Evolutionary conservation across 1,140 invertebrate genomes (phyloP), one percentile per base, ranked within the genome.

Genomic region (Drosophila jambulina): DNA sequence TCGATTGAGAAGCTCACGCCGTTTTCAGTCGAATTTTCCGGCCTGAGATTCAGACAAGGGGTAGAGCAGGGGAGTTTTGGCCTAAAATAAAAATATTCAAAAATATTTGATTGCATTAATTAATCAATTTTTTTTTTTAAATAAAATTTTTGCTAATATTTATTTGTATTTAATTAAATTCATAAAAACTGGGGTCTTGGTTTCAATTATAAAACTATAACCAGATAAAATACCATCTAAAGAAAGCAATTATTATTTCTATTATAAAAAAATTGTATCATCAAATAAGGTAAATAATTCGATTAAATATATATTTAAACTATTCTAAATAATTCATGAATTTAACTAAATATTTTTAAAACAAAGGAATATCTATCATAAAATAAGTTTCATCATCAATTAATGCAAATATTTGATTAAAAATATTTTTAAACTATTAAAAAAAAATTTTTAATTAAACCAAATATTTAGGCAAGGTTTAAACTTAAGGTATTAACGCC

Each of bases 1-100:
- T 80, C 84, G 80, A 88, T 88, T 80, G 68, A 87, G 83, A 77
- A 72, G 77, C 49, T 85, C 42, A 53, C 54, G 57, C 59, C 57
- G 70, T 32, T 71, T 71, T 38, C 19, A 21, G 42, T 34, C n/a
- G 17, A 46, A 23, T 46, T 62, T 68, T 68, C 7, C 34, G 23
- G 71, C 29, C 13, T 12, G 4, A 29, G 38, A 45, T 36, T 32
- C 38, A 45, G 19, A 15, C 23, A 32, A n/a, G 10, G 60, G 60
- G 40, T 68, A 36, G 10, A 12, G 21, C 10, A 23, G 15, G 15
- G 34, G 3, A 17, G 19, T 40, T 40, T 27, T 2, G n/a, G 3
- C 3, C 1, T 27, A 13, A n/a, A 38, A 57, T 12, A 19, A 4
- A 19, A 27, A 29, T 29, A 21, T 27, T 4, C 8, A 0, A 17